phyloP scores from a whole-genome alignment of 2,888 invertebrate species.

The Oscheius myriophilus region DNA sequence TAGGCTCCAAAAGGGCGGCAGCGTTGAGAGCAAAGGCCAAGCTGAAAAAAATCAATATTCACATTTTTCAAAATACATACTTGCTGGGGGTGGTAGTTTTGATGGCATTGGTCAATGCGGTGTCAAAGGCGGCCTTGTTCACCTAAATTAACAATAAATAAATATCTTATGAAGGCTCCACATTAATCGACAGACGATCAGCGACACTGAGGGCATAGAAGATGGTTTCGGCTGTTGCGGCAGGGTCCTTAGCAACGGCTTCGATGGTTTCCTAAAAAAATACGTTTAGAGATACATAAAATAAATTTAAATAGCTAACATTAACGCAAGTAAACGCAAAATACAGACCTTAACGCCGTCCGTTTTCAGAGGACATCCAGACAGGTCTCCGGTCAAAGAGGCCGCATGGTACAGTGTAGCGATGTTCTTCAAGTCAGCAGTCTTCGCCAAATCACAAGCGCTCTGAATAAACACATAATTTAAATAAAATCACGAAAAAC shows the following conservation, averaged over 20 bases:
- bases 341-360: slow-evolving; percentile 3
- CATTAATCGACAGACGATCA: slow-evolving; percentile 26
- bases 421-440: slow-evolving; percentile 26
- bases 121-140: slow-evolving; percentile 31
- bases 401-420: slow-evolving; percentile 31
- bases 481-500: neutral
- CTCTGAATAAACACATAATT: slow-evolving; percentile 16
- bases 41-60: slow-evolving; percentile 10
- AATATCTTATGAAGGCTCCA: neutral
- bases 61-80: neutral
- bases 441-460: slow-evolving; percentile 31
- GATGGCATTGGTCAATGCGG: slow-evolving; percentile 25
- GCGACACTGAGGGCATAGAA: slow-evolving; percentile 33
- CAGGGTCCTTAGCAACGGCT: slow-evolving; percentile 31
- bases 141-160: slow-evolving; percentile 6
- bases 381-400: slow-evolving; percentile 29
- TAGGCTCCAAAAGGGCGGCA: slow-evolving; percentile 28
- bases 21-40: slow-evolving; percentile 27
- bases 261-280: slow-evolving; percentile 23
- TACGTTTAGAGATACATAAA: too few relatives aligned
- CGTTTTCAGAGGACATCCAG: slow-evolving; percentile 8
- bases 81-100: slow-evolving; percentile 16
- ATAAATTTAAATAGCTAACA: neutral
- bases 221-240: slow-evolving; percentile 16
- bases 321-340: neutral